Base-by-base conservation (phyloP, 2,888 invertebrate species). In the Copidosoma aretas region DNA sequence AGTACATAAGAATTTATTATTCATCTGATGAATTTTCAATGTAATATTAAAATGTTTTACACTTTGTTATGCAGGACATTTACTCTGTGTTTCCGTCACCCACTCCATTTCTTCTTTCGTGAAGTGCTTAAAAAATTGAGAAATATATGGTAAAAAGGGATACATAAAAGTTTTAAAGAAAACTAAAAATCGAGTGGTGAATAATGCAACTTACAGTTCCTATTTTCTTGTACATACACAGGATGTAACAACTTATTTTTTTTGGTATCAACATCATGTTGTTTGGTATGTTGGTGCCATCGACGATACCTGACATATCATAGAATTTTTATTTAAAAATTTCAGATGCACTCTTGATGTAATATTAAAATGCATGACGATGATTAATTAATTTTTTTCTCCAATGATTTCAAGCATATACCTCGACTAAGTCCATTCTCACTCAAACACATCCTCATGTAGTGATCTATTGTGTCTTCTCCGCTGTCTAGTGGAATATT, bases 181-280 rank as follows among this genome's bases (percentile, higher is more conserved):
- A 46, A 46, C 8, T 15, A 46, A 46, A 12, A 2, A 12, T 32
- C 32, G 32, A 32, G 8, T 32, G 8, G 32, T 32, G 8, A 32
- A 32, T 32, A 32, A 32, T 32, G 32, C 32, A 32, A 46, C 43
- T 46, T 17, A 46, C 43, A 12, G 17, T 14, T 10, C 53, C 53
- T 22, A 53, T 19, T 53, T 53, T 53, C 19, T 24, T 53, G 53
- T 53, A 53, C 22, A 53, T 22, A 19, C 53, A 53, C 12, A 24
- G 12, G 21, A 53, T 53, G 53, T 53, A 53, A 14, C 22, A 53
- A 14, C 19, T 53, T 8, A 53, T 22, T 14, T 53, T 24, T 19
- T 53, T 53, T 21, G 53, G 53, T 14, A 53, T 14, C 53, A 21
- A 14, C 24, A 24, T 21, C 21, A 22, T 53, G 24, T 21, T 24